Conservation (phyloP, 2,797 vertebrate genomes). For the Adrianichthys oophorus region DNA sequence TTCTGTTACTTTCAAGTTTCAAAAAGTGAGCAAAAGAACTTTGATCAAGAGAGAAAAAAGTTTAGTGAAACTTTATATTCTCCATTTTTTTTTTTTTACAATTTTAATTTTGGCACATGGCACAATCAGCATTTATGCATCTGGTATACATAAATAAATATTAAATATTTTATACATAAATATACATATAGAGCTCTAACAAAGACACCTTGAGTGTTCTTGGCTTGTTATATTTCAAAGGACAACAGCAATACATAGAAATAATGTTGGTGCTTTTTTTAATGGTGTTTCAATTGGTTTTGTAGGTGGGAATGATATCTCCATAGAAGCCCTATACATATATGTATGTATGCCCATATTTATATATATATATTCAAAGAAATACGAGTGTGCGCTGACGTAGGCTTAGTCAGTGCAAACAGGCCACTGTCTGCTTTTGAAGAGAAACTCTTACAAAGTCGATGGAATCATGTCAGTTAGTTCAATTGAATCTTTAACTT, state of each 20-base stretch:
- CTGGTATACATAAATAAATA: constrained; percentile 89
- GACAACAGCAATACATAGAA: constrained; percentile 60
- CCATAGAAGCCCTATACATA: constrained; percentile 85
- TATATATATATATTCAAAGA: constrained; percentile 84
- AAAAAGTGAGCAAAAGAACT: constrained; percentile 59
- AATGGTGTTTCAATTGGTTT: constrained; percentile 46
- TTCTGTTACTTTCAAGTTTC: constrained; percentile 50
- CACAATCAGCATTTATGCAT: constrained; percentile 88
- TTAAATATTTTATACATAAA: constrained; percentile 88
- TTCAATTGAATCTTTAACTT: constrained; percentile 83
- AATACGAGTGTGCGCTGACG: constrained; percentile 80
- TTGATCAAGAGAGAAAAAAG: constrained; percentile 70
- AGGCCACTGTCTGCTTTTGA: constrained; percentile 78
- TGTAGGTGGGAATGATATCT: constrained; percentile 63
- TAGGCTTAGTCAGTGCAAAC: constrained; percentile 79
- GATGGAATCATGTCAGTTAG: constrained; percentile 86
- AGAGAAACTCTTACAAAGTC: constrained; percentile 80
- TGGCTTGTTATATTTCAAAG: constrained; percentile 61
- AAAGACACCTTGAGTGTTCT: constrained; percentile 73
- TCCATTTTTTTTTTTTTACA: constrained; percentile 77
- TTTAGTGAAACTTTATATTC: constrained; percentile 78
- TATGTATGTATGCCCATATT: constrained; percentile 84
- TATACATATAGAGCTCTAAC: constrained; percentile 85
- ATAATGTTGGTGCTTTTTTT: constrained; percentile 55
- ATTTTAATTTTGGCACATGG: constrained; percentile 88